These are phyloP conservation scores for Struthidea cinerea DNA, from an alignment of 2,113 vertebrate genomes.

Conservation along the genomic window DNA sequence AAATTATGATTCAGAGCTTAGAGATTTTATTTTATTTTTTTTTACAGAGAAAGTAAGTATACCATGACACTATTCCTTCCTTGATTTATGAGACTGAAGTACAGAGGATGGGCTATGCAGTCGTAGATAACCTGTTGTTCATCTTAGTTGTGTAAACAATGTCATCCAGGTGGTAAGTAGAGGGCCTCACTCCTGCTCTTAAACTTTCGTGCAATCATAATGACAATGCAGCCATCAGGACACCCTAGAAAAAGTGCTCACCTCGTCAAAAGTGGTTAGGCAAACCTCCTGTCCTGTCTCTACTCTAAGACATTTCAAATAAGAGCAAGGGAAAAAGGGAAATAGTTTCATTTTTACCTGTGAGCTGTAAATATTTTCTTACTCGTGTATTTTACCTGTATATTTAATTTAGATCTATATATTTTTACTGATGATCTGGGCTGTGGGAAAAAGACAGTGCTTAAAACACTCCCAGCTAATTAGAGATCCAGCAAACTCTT, in stretches of 20 bases:
- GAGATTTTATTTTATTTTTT: accelerated
- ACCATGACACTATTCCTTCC: not conserved
- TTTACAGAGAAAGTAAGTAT: not conserved
- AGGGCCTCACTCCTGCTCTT: not conserved
- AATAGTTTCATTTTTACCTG: not conserved
- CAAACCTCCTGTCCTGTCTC: not conserved
- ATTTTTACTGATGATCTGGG: not conserved
- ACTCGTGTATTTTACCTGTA: not conserved
- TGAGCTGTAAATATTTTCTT: not conserved
- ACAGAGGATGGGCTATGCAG: not conserved
- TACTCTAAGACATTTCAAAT: not conserved
- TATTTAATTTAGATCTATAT: not conserved
- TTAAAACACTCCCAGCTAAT: not conserved
- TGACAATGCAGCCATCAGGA: not conserved
- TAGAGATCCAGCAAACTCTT: not conserved
- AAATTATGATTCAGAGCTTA: not conserved
- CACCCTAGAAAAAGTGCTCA: not conserved
- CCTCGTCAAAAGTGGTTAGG: not conserved
- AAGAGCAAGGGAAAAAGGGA: not conserved
- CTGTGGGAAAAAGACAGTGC: not conserved
- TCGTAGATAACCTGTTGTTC: not conserved
- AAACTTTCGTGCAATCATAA: not conserved
- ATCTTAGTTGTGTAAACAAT: not conserved
- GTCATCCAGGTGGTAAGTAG: not conserved
- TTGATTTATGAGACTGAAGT: not conserved